Evolutionary conservation across 2,888 invertebrate species (phyloP).

Genomic region (Lamellibrachia satsuma): DNA sequence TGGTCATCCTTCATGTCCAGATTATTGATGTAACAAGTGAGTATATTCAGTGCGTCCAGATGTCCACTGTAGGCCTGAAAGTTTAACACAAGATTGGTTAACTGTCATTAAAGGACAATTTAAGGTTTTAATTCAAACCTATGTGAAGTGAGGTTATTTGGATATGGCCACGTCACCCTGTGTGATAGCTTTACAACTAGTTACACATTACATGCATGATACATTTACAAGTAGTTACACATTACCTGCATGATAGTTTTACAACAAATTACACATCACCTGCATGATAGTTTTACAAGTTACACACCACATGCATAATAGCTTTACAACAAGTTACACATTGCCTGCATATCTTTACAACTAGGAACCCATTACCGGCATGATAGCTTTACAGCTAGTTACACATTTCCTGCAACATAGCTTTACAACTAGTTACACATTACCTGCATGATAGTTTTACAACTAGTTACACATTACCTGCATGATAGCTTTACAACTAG

Average conservation of each 20-base stretch:
- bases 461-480: neutral
- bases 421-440: neutral
- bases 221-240: neutral
- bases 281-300: neutral
- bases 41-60: constrained; percentile 69
- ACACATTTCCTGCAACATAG: neutral
- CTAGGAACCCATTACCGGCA: no score
- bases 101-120: neutral
- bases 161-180: neutral
- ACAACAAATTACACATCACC: neutral
- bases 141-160: neutral
- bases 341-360: neutral
- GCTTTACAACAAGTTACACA: no score
- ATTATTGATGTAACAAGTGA: constrained; percentile 70
- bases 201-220: neutral
- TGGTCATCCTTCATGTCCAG: constrained; percentile 70
- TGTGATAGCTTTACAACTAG: neutral
- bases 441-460: neutral
- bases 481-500: neutral
- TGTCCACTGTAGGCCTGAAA: constrained; percentile 71
- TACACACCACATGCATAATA: neutral
- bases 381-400: neutral
- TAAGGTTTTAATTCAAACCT: neutral
- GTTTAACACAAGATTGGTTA: neutral
- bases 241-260: neutral